phyloP scores from a whole-genome alignment of 2,113 vertebrate species.

The Vulpes ferrilata region DNA sequence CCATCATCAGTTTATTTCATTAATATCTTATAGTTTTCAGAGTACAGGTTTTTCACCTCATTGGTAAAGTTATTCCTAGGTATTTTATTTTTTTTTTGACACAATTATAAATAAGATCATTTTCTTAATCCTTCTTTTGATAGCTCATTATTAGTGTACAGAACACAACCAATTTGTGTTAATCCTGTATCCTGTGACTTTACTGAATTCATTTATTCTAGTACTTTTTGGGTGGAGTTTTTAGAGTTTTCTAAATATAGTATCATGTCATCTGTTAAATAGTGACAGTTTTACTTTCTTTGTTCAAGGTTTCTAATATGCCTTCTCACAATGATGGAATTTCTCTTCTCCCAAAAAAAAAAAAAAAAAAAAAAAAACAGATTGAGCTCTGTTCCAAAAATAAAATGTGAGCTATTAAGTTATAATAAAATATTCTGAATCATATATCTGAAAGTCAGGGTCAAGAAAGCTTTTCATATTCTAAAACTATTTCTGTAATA shows the following conservation, averaged over 20 bases:
- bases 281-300: neutral
- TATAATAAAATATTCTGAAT: conserved; percentile 37
- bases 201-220: neutral
- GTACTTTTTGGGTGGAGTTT: neutral
- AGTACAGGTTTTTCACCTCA: neutral
- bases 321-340: neutral
- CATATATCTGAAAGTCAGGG: neutral
- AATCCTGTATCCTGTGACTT: neutral
- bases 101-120: neutral
- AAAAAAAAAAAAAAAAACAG: neutral
- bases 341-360: neutral
- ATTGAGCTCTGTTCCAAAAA: neutral
- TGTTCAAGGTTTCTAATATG: neutral
- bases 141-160: neutral
- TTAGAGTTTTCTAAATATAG: neutral
- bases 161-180: neutral
- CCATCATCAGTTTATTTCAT: neutral
- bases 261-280: neutral
- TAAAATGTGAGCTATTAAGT: conserved; percentile 4
- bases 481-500: neutral
- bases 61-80: neutral
- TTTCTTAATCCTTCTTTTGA: neutral
- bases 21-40: neutral
- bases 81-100: neutral
- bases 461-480: neutral